These are phyloP conservation scores for Lithosia quadra DNA, from an alignment of 2,888 invertebrate species.

Conservation along the genomic window DNA sequence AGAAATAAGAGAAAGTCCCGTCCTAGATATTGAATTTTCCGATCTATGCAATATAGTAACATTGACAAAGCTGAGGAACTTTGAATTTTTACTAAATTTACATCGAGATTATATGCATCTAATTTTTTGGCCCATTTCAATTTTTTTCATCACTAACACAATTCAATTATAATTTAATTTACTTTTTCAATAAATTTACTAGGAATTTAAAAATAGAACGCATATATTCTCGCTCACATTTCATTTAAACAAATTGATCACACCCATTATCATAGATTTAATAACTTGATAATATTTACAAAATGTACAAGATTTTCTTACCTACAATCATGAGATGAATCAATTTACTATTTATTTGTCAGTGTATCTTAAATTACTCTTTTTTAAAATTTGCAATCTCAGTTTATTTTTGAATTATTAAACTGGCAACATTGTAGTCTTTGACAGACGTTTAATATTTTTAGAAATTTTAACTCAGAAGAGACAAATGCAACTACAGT, in stretches of 20 bases:
- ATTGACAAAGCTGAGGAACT: constrained; percentile 29
- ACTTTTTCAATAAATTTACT: constrained; percentile 27
- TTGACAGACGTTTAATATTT: not conserved
- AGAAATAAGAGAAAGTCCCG: no score
- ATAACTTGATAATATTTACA: constrained; percentile 69
- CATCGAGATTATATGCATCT: constrained; percentile 29
- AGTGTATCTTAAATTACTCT: constrained; percentile 23
- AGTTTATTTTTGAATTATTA: constrained; percentile 1
- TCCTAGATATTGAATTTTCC: no score
- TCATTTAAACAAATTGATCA: constrained; percentile 52
- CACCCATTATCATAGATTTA: constrained; percentile 57
- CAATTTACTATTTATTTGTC: constrained; percentile 30
- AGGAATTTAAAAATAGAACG: constrained; percentile 20
- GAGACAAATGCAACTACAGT: not conserved
- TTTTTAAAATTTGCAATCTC: constrained; percentile 25
- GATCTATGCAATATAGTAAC: no score
- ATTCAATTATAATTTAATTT: constrained; percentile 20
- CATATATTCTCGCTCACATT: constrained; percentile 38
- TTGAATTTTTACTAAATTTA: constrained; percentile 20
- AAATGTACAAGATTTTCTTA: constrained; percentile 63
- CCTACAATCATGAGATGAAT: constrained; percentile 38
- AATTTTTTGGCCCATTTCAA: constrained; percentile 12
- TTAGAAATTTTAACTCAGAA: not conserved
- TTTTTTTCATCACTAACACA: not conserved
- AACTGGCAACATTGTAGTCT: constrained; percentile 20